These are phyloP conservation scores for Zosterops japonicus DNA, from an alignment of 2,113 vertebrate species.

Conservation along the genomic window DNA sequence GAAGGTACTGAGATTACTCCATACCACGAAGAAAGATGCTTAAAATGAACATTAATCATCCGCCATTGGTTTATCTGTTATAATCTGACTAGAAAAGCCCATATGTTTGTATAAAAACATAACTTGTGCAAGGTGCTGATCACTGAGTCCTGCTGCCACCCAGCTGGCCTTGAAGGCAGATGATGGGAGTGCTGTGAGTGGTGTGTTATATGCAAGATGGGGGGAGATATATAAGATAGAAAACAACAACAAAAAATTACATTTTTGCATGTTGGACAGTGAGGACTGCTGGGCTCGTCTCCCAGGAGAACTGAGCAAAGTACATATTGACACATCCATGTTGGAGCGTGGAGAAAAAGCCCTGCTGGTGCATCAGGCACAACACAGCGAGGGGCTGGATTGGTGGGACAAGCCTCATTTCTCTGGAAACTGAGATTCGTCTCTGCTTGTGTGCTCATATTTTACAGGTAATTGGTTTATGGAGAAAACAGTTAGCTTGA, in stretches of 20 bases:
- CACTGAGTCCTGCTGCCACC: neutral
- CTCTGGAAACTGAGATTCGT: neutral
- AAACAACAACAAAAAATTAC: neutral
- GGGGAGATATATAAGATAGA: neutral
- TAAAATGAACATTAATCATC: neutral
- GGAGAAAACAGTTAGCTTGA: neutral
- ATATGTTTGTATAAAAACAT: neutral
- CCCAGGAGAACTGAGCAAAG: neutral
- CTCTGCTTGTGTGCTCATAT: neutral
- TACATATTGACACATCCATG: neutral
- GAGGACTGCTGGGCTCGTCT: neutral
- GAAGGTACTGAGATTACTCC: neutral
- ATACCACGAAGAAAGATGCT: neutral
- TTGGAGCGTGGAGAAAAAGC: neutral
- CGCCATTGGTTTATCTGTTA: neutral
- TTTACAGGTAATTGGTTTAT: neutral
- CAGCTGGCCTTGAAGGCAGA: neutral
- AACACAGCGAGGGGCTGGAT: accelerated
- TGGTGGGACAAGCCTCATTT: neutral
- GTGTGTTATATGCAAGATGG: neutral
- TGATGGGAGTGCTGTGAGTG: neutral
- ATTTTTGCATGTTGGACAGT: neutral
- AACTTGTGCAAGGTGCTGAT: too few relatives aligned
- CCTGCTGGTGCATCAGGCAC: neutral
- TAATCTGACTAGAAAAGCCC: neutral